Evolutionary conservation across 1,140 invertebrate species (phyloP).

Genomic region (Brachionus angularis): DNA sequence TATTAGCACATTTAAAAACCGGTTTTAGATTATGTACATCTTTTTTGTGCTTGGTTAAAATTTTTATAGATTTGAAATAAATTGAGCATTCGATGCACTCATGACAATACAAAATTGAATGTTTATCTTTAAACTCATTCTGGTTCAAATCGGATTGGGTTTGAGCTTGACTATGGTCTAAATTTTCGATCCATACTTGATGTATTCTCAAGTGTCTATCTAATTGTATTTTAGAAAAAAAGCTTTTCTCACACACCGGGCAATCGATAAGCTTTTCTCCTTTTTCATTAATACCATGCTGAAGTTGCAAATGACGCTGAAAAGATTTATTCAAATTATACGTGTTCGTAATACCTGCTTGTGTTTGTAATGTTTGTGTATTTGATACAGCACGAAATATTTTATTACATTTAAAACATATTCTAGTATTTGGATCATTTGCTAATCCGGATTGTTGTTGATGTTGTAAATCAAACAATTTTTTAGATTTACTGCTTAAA

Average conservation of each 20-base stretch:
- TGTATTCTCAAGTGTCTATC: slow-evolving; percentile 14
- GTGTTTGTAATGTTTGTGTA: not conserved
- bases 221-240: slow-evolving; percentile 24
- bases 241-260: slow-evolving; percentile 28
- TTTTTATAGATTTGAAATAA: slow-evolving; percentile 29
- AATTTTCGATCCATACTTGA: slow-evolving; percentile 15
- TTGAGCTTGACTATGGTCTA: no score
- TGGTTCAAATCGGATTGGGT: not conserved
- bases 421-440: slow-evolving; percentile 21
- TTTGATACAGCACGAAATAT: not conserved
- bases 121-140: not conserved
- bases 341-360: not conserved
- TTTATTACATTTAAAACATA: slow-evolving; percentile 29
- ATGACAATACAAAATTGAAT: slow-evolving; percentile 17
- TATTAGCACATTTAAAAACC: slow-evolving; percentile 12
- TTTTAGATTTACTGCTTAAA: no score
- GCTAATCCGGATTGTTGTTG: not conserved
- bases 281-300: slow-evolving; percentile 29
- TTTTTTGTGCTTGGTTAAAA: slow-evolving; percentile 34
- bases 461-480: no score
- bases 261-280: slow-evolving; percentile 34
- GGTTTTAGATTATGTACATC: slow-evolving; percentile 12
- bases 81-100: slow-evolving; percentile 32
- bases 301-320: slow-evolving; percentile 16
- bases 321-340: slow-evolving; percentile 17